Evolutionary conservation across 2,888 invertebrate genomes (phyloP), one percentile per base, ranked within the genome.

Genomic region (Eilema depressum): DNA sequence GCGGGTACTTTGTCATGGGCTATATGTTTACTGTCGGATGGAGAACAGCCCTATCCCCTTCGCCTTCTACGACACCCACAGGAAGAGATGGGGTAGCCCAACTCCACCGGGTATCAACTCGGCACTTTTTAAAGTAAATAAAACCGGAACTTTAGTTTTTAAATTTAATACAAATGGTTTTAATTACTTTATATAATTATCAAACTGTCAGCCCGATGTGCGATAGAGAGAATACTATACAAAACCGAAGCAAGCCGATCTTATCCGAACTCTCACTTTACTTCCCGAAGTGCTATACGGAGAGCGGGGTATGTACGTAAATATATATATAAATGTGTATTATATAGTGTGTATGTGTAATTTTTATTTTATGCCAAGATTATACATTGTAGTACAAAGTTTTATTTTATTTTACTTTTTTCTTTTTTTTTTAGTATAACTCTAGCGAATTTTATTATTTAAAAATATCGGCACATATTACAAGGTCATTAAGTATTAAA

Each of bases 301-400:
- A n/a, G 20, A 53, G n/a, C 10, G 8, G 53, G 53, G 53, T 53
- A n/a, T 53, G 53, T 41, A 25, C 23, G 28, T 65, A 56, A 23
- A 65, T 33, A 66, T 66, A 59, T 41, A 57, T 60, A 66, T 37
- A 33, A 74, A 76, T 81, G 79, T 81, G 69, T 79, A 72, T 59
- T 69, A 69, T 79, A 83, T 68, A 82, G 85, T 86, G 84, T 80
- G 74, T 77, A 66, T 77, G 78, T 84, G 75, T 84, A 76, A 80
- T 75, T 82, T 83, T 81, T 78, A 81, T 84, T 85, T 79, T 85
- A 81, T 86, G 81, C 83, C 78, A 79, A 85, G 86, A 88, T 88
- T 89, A 90, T 89, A 89, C 80, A 84, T 76, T 87, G 86, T 88
- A 87, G 88, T 89, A 89, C 87, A 90, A 85, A 70, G 82, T 84